Conservation (phyloP, 2,888 invertebrate species). For the Pyrrhia umbra region DNA sequence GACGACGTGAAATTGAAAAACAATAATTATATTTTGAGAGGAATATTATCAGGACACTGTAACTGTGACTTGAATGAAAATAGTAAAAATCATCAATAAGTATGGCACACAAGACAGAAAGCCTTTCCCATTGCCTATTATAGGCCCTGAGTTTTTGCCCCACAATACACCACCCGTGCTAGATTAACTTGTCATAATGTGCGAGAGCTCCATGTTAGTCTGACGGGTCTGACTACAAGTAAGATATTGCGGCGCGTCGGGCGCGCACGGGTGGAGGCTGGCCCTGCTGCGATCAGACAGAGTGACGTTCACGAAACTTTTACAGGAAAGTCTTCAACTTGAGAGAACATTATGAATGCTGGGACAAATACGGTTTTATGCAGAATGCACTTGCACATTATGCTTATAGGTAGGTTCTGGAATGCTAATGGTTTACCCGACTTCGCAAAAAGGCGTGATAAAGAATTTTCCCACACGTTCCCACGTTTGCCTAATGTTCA, state of each 20-base stretch:
- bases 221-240: conserved; percentile 6
- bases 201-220: conserved; percentile 1
- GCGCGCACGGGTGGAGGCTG: too few relatives aligned
- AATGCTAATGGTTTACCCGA: too few relatives aligned
- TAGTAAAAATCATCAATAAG: not conserved
- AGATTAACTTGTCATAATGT: conserved; percentile 9
- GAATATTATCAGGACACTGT: not conserved
- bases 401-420: too few relatives aligned
- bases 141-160: too few relatives aligned
- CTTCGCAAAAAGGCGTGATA: not conserved
- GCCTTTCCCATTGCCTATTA: not conserved
- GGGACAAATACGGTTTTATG: too few relatives aligned
- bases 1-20: too few relatives aligned
- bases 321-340: not conserved
- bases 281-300: not conserved
- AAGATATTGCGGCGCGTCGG: conserved; percentile 18
- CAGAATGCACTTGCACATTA: too few relatives aligned
- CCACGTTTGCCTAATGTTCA: not conserved
- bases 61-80: not conserved
- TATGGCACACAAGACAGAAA: not conserved
- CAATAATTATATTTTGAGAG: too few relatives aligned
- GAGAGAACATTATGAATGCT: not conserved
- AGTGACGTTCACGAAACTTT: not conserved
- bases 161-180: not conserved
- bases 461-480: too few relatives aligned